These are phyloP conservation scores for Hydractinia symbiolongicarpus DNA, from an alignment of 30 jellyfish, hydroid and myxozoan species.

Conservation along the genomic window DNA sequence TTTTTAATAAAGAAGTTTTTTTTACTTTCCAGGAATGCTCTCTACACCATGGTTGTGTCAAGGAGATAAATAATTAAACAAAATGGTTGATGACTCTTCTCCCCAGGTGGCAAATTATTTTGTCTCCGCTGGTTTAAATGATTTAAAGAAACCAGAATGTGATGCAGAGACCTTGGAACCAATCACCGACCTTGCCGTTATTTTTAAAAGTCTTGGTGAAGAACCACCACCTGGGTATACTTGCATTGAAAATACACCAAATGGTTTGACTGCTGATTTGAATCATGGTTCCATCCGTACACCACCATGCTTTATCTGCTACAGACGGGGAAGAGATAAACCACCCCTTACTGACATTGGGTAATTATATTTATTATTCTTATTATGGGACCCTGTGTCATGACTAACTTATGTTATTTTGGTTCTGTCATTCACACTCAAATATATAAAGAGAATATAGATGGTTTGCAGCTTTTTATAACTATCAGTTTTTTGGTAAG, in stretches of 20 bases:
- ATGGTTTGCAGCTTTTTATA: background rate
- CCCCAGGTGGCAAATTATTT: slow-evolving; percentile 78
- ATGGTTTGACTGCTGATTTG: slow-evolving; percentile 72
- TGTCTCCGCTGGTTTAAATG: slow-evolving; percentile 86
- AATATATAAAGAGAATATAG: background rate
- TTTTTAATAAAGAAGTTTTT: no score
- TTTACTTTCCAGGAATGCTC: no score
- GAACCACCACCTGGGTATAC: slow-evolving; percentile 89
- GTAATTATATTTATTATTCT: slow-evolving; percentile 31
- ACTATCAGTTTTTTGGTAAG: no score
- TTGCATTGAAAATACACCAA: slow-evolving; percentile 79
- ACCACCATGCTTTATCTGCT: slow-evolving; percentile 80
- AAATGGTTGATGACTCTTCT: slow-evolving; percentile 3
- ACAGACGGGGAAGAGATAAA: slow-evolving; percentile 87
- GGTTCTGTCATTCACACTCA: background rate
- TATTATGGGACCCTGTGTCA: background rate
- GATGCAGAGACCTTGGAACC: slow-evolving; percentile 94
- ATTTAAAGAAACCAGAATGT: slow-evolving; percentile 73
- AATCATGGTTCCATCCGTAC: slow-evolving; percentile 87
- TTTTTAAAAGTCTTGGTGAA: slow-evolving; percentile 86
- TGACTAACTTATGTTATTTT: background rate
- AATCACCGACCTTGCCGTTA: slow-evolving; percentile 76
- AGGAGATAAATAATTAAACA: background rate
- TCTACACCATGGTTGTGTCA: no score
- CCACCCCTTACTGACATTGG: slow-evolving; percentile 98